Base-by-base conservation (phyloP, 2,888 invertebrate species). In the Phortica okadai region DNA sequence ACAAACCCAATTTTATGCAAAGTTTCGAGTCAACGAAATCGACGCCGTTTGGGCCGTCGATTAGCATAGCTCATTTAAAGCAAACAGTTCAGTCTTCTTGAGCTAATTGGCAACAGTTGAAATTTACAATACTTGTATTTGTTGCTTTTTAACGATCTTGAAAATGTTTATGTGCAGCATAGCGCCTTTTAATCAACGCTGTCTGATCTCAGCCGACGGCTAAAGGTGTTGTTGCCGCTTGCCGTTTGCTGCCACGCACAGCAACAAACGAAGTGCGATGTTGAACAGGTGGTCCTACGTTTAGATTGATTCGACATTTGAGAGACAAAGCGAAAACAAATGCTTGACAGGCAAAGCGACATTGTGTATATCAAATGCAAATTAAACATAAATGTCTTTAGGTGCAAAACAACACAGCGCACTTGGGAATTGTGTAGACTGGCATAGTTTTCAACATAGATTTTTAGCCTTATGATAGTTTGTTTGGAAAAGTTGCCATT, bases 71-170 rank as follows among this genome's bases (percentile, higher is more conserved):
- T 76, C 79, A 75, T 76, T 64, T 50, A 14, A 11, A 14, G 50
- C 78, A 77, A 70, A 73, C 59, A 74, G n/a, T 82, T 81, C 76
- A 81, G 80, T 85, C 84, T 78, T 76, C n/a, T 58, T 76, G 69
- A 67, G 80, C 84, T 85, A 86, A 85, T 85, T 87, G 84, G 84
- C 80, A 58, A 73, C n/a, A 73, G 11, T 67, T 44, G 6, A 11
- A 50, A 50, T 50, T 8, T 50, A 50, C 14, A 50, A 50, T 50
- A 50, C 21, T 11, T 50, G 8, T 44, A 44, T 67, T n/a, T 16
- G 4, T n/a, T 42, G 16, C 44, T 44, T 33, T 33, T 14, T 16
- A 67, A 67, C 67, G 67, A 67, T 67, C 67, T 67, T 67, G 67
- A 67, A 67, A 67, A 67, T 21, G 14, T 59, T 16, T 16, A n/a